phyloP scores from a whole-genome alignment of 2,113 vertebrate species.

The Tenebrosternarchus preto region DNA sequence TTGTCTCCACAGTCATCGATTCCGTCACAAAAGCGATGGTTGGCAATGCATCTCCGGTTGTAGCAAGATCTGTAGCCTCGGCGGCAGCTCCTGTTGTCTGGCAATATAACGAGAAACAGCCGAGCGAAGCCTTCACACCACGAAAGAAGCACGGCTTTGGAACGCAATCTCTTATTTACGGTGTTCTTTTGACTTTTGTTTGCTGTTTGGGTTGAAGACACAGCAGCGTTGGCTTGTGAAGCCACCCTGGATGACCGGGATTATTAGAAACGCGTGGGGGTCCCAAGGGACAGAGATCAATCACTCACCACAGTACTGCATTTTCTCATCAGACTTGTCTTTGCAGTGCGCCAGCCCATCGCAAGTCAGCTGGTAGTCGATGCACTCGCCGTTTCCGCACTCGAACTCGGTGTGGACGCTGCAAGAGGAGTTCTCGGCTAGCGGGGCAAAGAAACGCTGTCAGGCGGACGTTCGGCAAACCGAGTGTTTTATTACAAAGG shows the following conservation, averaged over 20 bases:
- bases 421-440: conserved; percentile 92
- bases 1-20: conserved; percentile 91
- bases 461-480: background rate
- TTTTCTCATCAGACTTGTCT: conserved; percentile 97
- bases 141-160: conserved; percentile 28
- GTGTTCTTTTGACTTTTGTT: conserved; percentile 20
- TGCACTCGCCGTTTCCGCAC: conserved; percentile 94
- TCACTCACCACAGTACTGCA: conserved; percentile 92
- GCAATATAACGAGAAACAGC: conserved; percentile 45
- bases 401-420: conserved; percentile 93
- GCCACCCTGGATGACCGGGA: conserved; percentile 17
- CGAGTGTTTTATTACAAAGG: background rate
- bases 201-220: conserved; percentile 6
- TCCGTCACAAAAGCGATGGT: conserved; percentile 87
- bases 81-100: conserved; percentile 92
- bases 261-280: background rate
- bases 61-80: conserved; percentile 86
- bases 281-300: conserved; percentile 19
- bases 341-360: conserved; percentile 93
- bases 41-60: conserved; percentile 86
- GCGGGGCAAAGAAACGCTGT: conserved; percentile 53
- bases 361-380: conserved; percentile 91
- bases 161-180: conserved; percentile 36
- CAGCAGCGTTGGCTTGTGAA: conserved; percentile 48
- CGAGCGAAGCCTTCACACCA: conserved; percentile 33